Evolutionary conservation across 2,888 invertebrate genomes (phyloP), one percentile per base, ranked within the genome.

Genomic region (Noctua pronuba): DNA sequence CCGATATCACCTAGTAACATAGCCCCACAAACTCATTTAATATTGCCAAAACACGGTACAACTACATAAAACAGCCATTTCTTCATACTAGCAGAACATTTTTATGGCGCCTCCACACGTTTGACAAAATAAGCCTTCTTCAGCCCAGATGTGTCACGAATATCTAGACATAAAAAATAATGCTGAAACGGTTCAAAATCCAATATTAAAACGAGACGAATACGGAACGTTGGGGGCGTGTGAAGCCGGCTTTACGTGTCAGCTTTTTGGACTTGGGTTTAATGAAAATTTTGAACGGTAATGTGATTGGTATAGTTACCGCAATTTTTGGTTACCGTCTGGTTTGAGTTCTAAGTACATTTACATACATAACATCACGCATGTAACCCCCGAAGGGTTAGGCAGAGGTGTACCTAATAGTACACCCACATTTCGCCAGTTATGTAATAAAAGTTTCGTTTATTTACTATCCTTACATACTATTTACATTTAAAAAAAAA

Each of bases 121-220:
- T 84, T 84, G 78, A 80, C 81, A 75, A 62, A 77, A 85, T 83
- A 83, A 88, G 82, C 82, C 78, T 75, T 68, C 80, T 77, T 75
- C 64, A 77, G 75, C 83, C 76, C 88, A 85, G 79, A 85, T 86
- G 88, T 86, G 89, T 82, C 87, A 86, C 84, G 88, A 80, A 79
- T 81, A 79, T 78, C 83, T 80, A 75, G 65, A 83, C 80, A 88
- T 89, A 89, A 90, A 89, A 89, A 86, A 88, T 90, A 89, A 88
- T 83, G 83, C 79, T 78, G 84, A 74, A 75, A 80, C 79, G 81
- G 78, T 81, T 83, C 81, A 79, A 83, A 81, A 69, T 85, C 71
- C 62, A 66, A 79, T 87, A 84, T 89, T 86, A 83, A 77, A 79
- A 64, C 67, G 83, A 81, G 70, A 68, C 65, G 79, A 62, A 38